A percentile compares a stretch with the other conserved stretches of the same genome.
These are phyloP conservation scores for Eupeodes latifasciatus DNA, from an alignment of 2,888 invertebrate species.

Conservation along the genomic window DNA sequence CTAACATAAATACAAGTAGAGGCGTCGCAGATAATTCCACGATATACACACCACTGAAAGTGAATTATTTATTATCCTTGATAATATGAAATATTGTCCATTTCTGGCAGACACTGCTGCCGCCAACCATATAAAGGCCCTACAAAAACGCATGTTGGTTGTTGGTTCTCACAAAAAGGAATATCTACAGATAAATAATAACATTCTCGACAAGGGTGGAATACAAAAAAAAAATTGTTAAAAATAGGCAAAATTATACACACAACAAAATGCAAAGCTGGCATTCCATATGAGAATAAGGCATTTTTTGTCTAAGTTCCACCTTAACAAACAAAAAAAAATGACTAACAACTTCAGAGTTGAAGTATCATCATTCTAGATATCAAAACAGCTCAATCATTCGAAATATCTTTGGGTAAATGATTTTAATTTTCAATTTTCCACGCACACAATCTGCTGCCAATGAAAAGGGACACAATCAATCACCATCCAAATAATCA, in stretches of 20 bases:
- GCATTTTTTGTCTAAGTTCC: neutral
- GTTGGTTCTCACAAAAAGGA: neutral
- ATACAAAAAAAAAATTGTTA: neutral
- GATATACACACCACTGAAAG: slow-evolving; percentile 51
- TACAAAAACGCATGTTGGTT: slow-evolving; percentile 19
- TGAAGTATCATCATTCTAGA: slow-evolving; percentile 27
- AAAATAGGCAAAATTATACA: slow-evolving; percentile 14
- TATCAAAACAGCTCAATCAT: slow-evolving; percentile 35
- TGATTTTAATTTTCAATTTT: slow-evolving; percentile 35
- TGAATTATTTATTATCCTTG: slow-evolving; percentile 72
- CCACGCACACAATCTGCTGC: slow-evolving; percentile 36
- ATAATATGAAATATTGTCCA: slow-evolving; percentile 64
- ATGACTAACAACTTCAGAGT: slow-evolving; percentile 37
- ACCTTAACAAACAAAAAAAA: slow-evolving; percentile 26
- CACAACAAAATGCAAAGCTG: too few species aligned
- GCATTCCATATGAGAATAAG: neutral
- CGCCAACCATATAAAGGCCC: slow-evolving; percentile 29
- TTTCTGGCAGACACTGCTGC: slow-evolving; percentile 58
- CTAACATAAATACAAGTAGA: neutral
- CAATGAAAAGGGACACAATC: slow-evolving; percentile 49
- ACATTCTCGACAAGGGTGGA: slow-evolving; percentile 14
- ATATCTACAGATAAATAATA: slow-evolving; percentile 36
- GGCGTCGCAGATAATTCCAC: slow-evolving; percentile 57
- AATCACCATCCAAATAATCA: slow-evolving; percentile 60
- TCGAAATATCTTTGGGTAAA: slow-evolving; percentile 30